Percentiles rank a stretch among this genome's conserved stretches.
Conservation (phyloP, 1,140 invertebrate species). For the Aradophagus sp. region DNA sequence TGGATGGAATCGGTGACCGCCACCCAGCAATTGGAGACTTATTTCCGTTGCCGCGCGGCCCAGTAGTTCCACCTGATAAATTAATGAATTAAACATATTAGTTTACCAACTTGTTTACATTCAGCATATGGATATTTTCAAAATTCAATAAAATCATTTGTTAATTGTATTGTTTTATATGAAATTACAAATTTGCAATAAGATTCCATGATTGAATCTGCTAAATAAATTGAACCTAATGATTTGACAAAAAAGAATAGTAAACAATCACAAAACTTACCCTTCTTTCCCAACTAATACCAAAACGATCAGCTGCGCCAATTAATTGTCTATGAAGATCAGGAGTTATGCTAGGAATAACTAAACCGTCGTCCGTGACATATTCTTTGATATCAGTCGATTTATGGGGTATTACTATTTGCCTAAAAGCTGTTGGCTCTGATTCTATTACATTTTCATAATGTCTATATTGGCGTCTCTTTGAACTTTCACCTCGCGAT, state of each 20-base stretch:
- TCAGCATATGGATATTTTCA: too few relatives aligned
- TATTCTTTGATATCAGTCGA: conserved; percentile 80
- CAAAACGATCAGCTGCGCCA: conserved; percentile 79
- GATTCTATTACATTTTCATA: conserved; percentile 89
- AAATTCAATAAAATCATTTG: too few relatives aligned
- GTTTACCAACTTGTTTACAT: too few relatives aligned
- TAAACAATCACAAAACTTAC: too few relatives aligned
- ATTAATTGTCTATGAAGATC: conserved; percentile 81
- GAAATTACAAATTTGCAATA: too few relatives aligned
- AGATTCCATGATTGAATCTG: too few relatives aligned
- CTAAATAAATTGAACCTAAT: too few relatives aligned
- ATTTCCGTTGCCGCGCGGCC: conserved; percentile 86
- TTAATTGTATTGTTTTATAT: too few relatives aligned
- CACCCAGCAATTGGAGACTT: conserved; percentile 85
- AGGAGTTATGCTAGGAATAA: conserved; percentile 84
- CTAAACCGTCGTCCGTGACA: conserved; percentile 86
- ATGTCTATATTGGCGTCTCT: conserved; percentile 77
- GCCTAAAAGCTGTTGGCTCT: conserved; percentile 79
- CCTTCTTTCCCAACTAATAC: conserved; percentile 80
- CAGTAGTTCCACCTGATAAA: conserved; percentile 83
- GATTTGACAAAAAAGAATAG: too few relatives aligned
- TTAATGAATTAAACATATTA: too few relatives aligned
- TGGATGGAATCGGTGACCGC: conserved; percentile 83
- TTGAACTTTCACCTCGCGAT: conserved; percentile 71
- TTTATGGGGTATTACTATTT: conserved; percentile 80